Evolutionary conservation across 2,113 vertebrate genomes (phyloP).

Genomic region (Mastomys coucha): DNA sequence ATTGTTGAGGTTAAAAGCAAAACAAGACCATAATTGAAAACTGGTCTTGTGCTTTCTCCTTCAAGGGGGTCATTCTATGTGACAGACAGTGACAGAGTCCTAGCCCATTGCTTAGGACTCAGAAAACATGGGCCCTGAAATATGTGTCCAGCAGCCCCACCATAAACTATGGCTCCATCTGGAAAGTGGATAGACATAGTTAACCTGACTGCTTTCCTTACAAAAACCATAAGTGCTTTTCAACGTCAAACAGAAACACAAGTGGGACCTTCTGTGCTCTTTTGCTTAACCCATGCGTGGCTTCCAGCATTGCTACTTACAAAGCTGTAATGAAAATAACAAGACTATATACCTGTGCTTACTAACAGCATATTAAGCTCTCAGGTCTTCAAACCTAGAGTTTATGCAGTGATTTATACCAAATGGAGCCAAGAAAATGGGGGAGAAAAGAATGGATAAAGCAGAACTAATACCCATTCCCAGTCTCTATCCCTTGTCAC

Average conservation of each 20-base stretch:
- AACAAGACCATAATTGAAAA: neutral
- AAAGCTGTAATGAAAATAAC: conserved; percentile 82
- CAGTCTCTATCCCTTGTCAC: neutral
- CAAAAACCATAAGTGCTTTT: conserved; percentile 3
- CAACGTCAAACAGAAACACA: conserved; percentile 51
- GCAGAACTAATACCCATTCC: neutral
- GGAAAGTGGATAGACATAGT: neutral
- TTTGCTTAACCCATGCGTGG: conserved; percentile 15
- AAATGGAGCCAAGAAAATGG: conserved; percentile 70
- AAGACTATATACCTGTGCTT: conserved; percentile 83
- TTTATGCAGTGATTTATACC: conserved; percentile 78
- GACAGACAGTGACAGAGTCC: neutral
- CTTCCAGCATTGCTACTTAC: conserved; percentile 81
- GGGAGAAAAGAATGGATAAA: neutral
- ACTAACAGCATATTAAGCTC: conserved; percentile 71
- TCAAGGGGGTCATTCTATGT: no score
- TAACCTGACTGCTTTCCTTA: neutral
- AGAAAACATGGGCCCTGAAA: neutral
- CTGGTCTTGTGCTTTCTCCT: neutral
- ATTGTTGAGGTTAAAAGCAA: neutral
- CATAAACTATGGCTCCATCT: neutral
- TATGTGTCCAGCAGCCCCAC: neutral
- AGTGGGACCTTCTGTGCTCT: conserved; percentile 37
- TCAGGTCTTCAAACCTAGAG: conserved; percentile 68
- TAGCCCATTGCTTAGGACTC: neutral